Evolutionary conservation across 2,797 vertebrate genomes (phyloP).

Genomic region (Gallinago stenura): DNA sequence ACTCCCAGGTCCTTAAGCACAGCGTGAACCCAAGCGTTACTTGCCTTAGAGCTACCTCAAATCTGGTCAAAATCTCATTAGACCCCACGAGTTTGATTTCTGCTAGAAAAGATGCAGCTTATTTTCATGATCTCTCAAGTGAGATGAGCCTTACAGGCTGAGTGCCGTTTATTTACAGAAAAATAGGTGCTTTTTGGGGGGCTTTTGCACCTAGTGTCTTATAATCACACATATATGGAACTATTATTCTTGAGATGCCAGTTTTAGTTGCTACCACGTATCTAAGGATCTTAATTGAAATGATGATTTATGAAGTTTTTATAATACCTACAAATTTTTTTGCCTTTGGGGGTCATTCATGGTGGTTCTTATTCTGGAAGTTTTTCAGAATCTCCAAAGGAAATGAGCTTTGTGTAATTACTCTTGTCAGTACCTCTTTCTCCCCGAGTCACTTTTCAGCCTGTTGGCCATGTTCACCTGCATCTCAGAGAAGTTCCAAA

Average conservation of each 20-base stretch:
- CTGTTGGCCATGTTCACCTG: background rate
- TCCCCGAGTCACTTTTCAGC: background rate
- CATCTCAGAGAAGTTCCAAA: background rate
- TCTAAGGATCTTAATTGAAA: background rate
- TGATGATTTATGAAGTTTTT: background rate
- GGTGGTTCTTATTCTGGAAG: background rate
- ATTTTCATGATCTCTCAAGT: rapidly evolving
- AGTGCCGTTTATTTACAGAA: background rate
- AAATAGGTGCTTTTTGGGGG: no score
- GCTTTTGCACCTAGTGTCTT: background rate
- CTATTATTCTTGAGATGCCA: background rate
- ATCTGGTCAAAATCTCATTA: background rate
- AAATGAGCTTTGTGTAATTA: background rate
- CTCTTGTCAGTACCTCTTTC: background rate
- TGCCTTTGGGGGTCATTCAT: background rate
- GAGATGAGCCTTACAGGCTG: background rate
- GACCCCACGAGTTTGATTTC: background rate
- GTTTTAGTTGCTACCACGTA: background rate
- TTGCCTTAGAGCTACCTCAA: background rate
- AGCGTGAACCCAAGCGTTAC: background rate
- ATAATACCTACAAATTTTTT: background rate
- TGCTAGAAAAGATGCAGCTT: background rate
- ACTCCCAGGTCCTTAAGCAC: background rate
- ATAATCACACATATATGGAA: rapidly evolving
- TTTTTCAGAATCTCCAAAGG: background rate